Conservation (phyloP, 2,888 invertebrate species). For the Sceliomorpha sp. region DNA sequence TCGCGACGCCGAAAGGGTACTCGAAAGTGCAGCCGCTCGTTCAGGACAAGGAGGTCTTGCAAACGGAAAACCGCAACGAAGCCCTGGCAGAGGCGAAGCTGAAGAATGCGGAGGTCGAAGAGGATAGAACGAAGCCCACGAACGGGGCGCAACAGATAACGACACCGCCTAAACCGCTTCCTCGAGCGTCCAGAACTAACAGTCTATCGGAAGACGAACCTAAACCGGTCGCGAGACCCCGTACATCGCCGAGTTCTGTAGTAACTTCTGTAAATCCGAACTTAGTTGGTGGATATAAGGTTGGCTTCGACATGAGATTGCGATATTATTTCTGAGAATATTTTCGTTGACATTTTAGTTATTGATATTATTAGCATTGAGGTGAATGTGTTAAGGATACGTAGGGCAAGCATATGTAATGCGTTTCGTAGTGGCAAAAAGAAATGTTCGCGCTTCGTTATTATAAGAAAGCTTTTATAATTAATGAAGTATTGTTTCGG, state of each 20-base stretch:
- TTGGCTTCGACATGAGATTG: too few species aligned
- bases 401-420: too few species aligned
- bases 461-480: too few species aligned
- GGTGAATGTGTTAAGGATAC: too few species aligned
- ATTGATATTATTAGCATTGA: too few species aligned
- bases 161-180: constrained; percentile 89
- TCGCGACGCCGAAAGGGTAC: constrained; percentile 71
- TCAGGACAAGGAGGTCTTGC: constrained; percentile 71
- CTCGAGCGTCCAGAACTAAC: constrained; percentile 86
- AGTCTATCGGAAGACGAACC: constrained; percentile 88
- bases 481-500: too few species aligned
- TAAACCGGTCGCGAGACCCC: constrained; percentile 86
- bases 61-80: constrained; percentile 67
- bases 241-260: constrained; percentile 84
- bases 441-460: too few species aligned
- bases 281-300: constrained; percentile 88
- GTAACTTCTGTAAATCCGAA: constrained; percentile 84
- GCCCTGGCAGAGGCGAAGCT: constrained; percentile 68
- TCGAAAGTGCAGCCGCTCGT: constrained; percentile 65
- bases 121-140: constrained; percentile 73
- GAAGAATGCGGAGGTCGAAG: constrained; percentile 66
- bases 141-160: constrained; percentile 74
- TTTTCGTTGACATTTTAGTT: too few species aligned
- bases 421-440: too few species aligned
- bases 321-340: too few species aligned